phyloP scores from a whole-genome alignment of 2,888 invertebrate species.

The Diadegma fenestrale region DNA sequence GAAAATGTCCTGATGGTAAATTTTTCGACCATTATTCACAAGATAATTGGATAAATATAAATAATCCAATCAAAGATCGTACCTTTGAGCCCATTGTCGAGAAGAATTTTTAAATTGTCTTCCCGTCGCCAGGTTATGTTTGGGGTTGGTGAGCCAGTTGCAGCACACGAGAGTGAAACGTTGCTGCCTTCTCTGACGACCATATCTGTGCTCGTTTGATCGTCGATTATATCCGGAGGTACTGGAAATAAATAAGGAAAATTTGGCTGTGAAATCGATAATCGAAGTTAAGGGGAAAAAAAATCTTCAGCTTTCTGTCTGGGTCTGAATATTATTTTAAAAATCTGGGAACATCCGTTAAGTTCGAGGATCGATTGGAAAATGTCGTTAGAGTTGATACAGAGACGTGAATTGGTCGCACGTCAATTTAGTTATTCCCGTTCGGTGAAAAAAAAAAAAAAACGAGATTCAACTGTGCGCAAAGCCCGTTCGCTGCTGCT shows the following conservation, averaged over 20 bases:
- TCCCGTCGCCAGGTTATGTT: slow-evolving; percentile 95
- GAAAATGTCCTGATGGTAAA: neutral
- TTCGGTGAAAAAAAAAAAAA: slow-evolving; percentile 29
- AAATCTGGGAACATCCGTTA: neutral
- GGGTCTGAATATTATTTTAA: neutral
- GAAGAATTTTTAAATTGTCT: slow-evolving; percentile 90
- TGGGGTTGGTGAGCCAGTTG: slow-evolving; percentile 92
- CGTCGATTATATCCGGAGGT: slow-evolving; percentile 94
- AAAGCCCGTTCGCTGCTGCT: neutral
- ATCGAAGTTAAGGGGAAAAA: neutral
- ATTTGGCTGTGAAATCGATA: neutral
- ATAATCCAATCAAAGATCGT: neutral
- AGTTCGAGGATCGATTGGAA: neutral
- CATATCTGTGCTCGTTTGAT: slow-evolving; percentile 94
- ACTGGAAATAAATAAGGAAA: slow-evolving; percentile 85
- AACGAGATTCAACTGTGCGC: slow-evolving; percentile 2
- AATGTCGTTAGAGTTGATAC: neutral
- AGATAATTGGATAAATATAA: neutral
- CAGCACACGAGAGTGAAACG: slow-evolving; percentile 94
- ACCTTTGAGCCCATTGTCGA: slow-evolving; percentile 87
- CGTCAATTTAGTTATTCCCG: neutral
- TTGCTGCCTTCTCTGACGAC: slow-evolving; percentile 94
- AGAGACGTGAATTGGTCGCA: neutral
- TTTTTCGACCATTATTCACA: too few relatives aligned
- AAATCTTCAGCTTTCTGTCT: neutral